These are phyloP conservation scores for Metopia argyrocephala DNA, from an alignment of 2,888 invertebrate species.

Conservation along the genomic window DNA sequence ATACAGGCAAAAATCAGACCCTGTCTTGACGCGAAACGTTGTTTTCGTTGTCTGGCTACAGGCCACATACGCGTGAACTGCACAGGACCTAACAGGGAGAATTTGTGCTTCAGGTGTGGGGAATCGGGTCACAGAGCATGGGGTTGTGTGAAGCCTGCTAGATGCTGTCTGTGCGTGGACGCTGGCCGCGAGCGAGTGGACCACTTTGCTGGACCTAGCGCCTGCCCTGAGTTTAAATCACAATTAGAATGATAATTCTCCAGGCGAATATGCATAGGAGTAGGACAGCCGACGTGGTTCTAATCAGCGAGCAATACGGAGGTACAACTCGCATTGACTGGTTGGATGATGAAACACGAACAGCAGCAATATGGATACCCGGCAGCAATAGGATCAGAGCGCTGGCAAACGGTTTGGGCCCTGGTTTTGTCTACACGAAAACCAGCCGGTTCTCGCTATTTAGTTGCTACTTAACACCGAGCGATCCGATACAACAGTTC, in stretches of 20 bases:
- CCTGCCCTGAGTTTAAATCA: too few relatives aligned
- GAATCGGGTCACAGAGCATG: not conserved
- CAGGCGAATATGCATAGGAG: conserved; percentile 8
- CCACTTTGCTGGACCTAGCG: too few relatives aligned
- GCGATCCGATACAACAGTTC: not conserved
- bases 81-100: not conserved
- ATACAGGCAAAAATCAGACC: too few relatives aligned
- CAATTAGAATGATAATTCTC: not conserved
- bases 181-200: too few relatives aligned
- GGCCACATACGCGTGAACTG: too few relatives aligned
- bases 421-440: not conserved
- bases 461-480: conserved; percentile 5
- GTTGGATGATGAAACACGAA: too few relatives aligned
- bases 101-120: not conserved
- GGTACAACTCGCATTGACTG: not conserved
- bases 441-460: not conserved
- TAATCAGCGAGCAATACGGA: conserved; percentile 14
- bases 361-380: conserved; percentile 2
- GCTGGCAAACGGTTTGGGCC: too few relatives aligned
- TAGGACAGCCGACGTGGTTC: not conserved
- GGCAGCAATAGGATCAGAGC: too few relatives aligned
- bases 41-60: too few relatives aligned
- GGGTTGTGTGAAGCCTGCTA: not conserved
- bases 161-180: not conserved
- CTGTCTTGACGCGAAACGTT: too few relatives aligned